Evolutionary conservation across 2,113 vertebrate species (phyloP), one percentile per base, ranked within the genome.

Genomic region (Cyanoramphus novaezelandiae): DNA sequence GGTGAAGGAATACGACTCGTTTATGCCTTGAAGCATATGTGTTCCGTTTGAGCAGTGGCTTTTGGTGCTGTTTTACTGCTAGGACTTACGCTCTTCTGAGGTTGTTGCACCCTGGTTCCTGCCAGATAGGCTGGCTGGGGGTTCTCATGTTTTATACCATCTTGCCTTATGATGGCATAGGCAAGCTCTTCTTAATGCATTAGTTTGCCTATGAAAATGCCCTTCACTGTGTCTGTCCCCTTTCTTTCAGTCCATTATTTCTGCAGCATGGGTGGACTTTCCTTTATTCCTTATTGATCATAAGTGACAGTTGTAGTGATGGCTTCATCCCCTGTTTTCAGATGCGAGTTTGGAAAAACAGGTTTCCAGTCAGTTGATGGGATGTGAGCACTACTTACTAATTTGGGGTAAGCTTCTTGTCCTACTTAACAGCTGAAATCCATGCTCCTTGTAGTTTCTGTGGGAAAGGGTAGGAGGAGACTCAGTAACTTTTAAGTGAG

Each of bases 171-270:
- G 17, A 27, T 9, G 41, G 16, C 8, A 3, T 10, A 2, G 5
- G 9, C 35, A 41, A 50, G 12, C n/a, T 92, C 12, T 33, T 57
- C 49, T 53, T 67, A 49, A 17, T n/a, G 18, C 16, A 3, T 49
- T 75, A 1, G n/a, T 62, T 91, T 67, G 35, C 20, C 10, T 6
- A 1, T 24, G 31, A 41, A 75, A 78, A 17, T 4, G 8, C 18
- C 6, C 35, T 79, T 50, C 0, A 0, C 53, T 63, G 1, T 20
- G 43, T 43, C 44, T 52, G 19, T 10, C 14, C 8, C 76, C 14
- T 65, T 79, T 27, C 68, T 77, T 71, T 63, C 64, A 19, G 1
- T 31, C 43, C 43, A 10, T 75, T 50, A 23, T 47, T 78, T 70
- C 72, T 78, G 20, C 64, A 67, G 43, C 14, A 3, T 10, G 44